Conservation (phyloP, 2,797 vertebrate species). For the Steatocranus sp. region DNA sequence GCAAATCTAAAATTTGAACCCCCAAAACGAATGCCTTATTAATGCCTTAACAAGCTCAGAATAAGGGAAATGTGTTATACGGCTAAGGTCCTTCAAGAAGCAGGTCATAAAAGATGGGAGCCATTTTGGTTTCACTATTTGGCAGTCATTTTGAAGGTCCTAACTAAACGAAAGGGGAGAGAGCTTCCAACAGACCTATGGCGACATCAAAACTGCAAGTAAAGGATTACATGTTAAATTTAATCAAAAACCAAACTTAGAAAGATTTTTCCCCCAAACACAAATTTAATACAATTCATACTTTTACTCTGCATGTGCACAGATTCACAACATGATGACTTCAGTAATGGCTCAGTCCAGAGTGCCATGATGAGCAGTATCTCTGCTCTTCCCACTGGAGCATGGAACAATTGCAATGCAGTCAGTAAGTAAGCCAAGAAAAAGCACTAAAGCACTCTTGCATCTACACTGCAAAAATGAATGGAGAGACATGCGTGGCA, state of each 20-base stretch:
- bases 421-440: not conserved
- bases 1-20: slow-evolving; percentile 31
- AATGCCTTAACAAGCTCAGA: not conserved
- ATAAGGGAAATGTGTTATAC: not conserved
- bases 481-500: not conserved
- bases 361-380: not conserved
- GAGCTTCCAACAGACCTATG: not conserved
- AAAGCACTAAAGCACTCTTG: not conserved
- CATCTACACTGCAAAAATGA: not conserved
- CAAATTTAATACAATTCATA: not conserved
- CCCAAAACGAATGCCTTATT: not conserved
- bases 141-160: not conserved
- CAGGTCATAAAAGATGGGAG: not conserved
- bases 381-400: not conserved
- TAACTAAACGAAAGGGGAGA: not conserved
- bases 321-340: not conserved
- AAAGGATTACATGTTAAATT: not conserved
- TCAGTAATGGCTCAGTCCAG: not conserved
- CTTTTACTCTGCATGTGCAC: not conserved
- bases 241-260: not conserved
- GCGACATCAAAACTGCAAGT: not conserved
- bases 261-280: not conserved
- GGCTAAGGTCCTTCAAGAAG: not conserved
- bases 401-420: not conserved
- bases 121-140: not conserved